phyloP scores from a whole-genome alignment of 2,113 vertebrate genomes.

The Nematolebias whitei region DNA sequence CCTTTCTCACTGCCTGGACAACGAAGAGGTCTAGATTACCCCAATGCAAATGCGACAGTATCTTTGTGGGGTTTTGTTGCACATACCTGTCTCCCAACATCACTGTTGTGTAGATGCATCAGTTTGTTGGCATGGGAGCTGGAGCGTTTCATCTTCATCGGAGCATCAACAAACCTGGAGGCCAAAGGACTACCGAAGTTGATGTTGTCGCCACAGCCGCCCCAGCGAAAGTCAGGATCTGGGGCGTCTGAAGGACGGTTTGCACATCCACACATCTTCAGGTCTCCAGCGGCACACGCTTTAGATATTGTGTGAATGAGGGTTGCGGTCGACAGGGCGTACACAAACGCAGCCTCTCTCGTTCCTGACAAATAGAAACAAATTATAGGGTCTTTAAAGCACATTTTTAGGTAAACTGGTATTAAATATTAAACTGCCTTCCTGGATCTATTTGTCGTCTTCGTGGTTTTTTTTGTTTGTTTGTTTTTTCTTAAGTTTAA shows the following conservation, averaged over 20 bases:
- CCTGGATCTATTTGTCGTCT: too few relatives aligned
- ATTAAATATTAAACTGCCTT: too few relatives aligned
- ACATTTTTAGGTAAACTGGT: too few relatives aligned
- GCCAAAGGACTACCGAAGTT: conserved; percentile 97
- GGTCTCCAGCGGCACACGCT: conserved; percentile 94
- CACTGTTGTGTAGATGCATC: conserved; percentile 99
- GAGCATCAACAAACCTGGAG: conserved; percentile 97
- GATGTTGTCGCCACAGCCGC: conserved; percentile 98
- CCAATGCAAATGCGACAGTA: fast-evolving
- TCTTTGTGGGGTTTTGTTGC: background rate
- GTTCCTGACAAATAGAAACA: conserved; percentile 81
- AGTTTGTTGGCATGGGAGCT: conserved; percentile 97
- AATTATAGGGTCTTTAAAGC: background rate
- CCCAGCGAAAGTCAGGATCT: conserved; percentile 97
- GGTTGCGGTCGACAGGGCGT: conserved; percentile 93
- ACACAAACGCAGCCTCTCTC: conserved; percentile 94
- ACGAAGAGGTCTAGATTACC: background rate
- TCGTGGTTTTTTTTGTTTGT: too few relatives aligned
- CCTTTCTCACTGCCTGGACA: conserved; percentile 86
- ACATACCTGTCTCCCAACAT: conserved; percentile 97
- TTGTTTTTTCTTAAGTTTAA: too few relatives aligned
- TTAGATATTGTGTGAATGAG: conserved; percentile 97
- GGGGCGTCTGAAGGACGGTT: conserved; percentile 88
- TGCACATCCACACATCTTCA: conserved; percentile 92
- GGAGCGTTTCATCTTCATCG: conserved; percentile 98